These are phyloP conservation scores for Polyommatus iphigenia DNA, from an alignment of 2,888 invertebrate genomes.

Conservation along the genomic window DNA sequence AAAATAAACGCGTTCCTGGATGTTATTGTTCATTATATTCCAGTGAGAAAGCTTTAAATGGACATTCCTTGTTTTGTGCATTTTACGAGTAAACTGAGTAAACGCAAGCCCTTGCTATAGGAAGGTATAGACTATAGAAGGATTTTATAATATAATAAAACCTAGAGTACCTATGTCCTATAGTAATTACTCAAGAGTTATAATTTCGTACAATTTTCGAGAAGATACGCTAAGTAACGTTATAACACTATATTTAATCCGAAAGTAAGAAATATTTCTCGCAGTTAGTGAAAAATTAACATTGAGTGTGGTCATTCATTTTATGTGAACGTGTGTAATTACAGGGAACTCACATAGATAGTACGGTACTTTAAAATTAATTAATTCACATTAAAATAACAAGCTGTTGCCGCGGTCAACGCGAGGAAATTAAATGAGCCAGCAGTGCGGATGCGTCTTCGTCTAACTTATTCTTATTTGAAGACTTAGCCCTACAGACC, in stretches of 20 bases:
- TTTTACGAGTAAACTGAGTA: background rate
- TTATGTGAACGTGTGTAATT: conserved; percentile 27
- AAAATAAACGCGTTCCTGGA: conserved; percentile 40
- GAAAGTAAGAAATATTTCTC: background rate
- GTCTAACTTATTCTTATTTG: conserved; percentile 50
- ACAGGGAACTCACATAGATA: conserved; percentile 18
- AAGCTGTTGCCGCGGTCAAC: conserved; percentile 63
- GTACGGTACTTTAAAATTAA: conserved; percentile 30
- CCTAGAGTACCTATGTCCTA: too few relatives aligned
- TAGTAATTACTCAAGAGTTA: background rate
- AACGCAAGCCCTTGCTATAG: background rate
- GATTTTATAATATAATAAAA: too few relatives aligned
- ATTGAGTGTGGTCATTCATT: conserved; percentile 2
- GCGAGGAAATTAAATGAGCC: conserved; percentile 67
- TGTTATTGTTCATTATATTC: conserved; percentile 28
- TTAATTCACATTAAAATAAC: conserved; percentile 56
- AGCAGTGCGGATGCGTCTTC: conserved; percentile 52
- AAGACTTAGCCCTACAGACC: conserved; percentile 36
- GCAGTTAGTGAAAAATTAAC: background rate
- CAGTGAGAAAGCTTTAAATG: conserved; percentile 5
- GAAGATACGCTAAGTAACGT: background rate
- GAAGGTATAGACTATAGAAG: background rate
- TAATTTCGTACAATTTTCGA: background rate
- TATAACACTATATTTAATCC: background rate
- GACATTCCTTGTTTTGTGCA: background rate